A percentile compares a stretch with the other conserved stretches of the same genome.
Evolutionary conservation across 2,113 vertebrate genomes (phyloP).

Genomic region (Neotragus pygmaeus): DNA sequence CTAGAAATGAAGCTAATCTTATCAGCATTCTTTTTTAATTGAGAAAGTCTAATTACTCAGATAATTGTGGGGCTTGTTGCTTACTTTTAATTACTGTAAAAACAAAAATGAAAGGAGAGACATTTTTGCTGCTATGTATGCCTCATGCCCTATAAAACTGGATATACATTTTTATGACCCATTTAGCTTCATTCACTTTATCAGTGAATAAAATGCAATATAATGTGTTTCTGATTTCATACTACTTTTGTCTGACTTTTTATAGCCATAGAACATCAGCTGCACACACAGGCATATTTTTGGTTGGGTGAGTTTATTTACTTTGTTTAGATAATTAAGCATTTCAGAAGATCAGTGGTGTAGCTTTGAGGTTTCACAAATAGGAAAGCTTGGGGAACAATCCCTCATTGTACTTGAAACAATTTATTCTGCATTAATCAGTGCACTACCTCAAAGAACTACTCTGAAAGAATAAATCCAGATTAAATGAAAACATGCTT

Average conservation of each 20-base stretch:
- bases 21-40: conserved; percentile 43
- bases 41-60: conserved; percentile 57
- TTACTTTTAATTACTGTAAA: conserved; percentile 61
- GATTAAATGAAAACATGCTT: conserved; percentile 38
- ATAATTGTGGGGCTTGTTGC: conserved; percentile 44
- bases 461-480: conserved; percentile 31
- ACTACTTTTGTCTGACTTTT: conserved; percentile 30
- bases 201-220: conserved; percentile 31
- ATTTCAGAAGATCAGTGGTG: conserved; percentile 24
- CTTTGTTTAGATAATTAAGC: conserved; percentile 53
- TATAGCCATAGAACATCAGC: conserved; percentile 12
- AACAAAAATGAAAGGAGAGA: neutral
- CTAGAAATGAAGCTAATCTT: conserved; percentile 58
- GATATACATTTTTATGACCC: conserved; percentile 40
- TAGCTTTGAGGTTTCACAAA: conserved; percentile 45
- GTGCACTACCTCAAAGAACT: conserved; percentile 27
- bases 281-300: conserved; percentile 43
- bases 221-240: conserved; percentile 35
- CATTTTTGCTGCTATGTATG: conserved; percentile 14
- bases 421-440: conserved; percentile 45
- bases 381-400: conserved; percentile 9
- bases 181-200: conserved; percentile 45
- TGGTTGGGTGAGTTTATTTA: conserved; percentile 26
- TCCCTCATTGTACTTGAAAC: conserved; percentile 39
- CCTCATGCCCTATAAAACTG: conserved; percentile 46